These are phyloP conservation scores for Zygogramma bicolorata DNA, from an alignment of 2,888 invertebrate genomes.

Conservation along the genomic window DNA sequence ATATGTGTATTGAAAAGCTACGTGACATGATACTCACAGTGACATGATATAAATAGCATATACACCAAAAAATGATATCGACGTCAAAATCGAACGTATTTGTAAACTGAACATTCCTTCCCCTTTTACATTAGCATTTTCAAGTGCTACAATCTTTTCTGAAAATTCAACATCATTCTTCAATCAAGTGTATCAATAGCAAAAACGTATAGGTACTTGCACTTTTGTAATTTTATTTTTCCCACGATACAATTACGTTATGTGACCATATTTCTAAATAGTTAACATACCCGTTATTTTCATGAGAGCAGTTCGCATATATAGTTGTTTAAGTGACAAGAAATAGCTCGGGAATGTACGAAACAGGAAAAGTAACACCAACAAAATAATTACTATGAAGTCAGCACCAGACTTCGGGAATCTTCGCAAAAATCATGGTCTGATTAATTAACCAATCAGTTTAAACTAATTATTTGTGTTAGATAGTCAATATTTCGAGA, in stretches of 20 bases:
- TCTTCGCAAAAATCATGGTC: no score
- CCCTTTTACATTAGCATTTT: not conserved
- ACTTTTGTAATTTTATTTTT: constrained; percentile 9
- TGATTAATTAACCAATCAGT: no score
- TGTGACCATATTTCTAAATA: not conserved
- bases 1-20: not conserved
- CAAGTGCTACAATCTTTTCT: not conserved
- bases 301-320: not conserved
- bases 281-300: constrained; percentile 5
- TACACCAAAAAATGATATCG: not conserved
- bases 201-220: not conserved
- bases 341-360: not conserved
- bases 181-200: not conserved
- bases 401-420: no score
- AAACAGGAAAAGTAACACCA: no score
- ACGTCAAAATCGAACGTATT: not conserved
- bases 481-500: no score
- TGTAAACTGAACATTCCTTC: not conserved
- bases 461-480: no score
- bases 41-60: not conserved
- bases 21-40: not conserved
- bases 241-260: constrained; percentile 7
- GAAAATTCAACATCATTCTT: not conserved
- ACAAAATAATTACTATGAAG: no score
- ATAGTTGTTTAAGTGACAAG: not conserved